A percentile compares a stretch with the other conserved stretches of the same genome.
These are phyloP conservation scores for Tragelaphus imberbis DNA, from an alignment of 2,113 vertebrate genomes.

Conservation along the genomic window DNA sequence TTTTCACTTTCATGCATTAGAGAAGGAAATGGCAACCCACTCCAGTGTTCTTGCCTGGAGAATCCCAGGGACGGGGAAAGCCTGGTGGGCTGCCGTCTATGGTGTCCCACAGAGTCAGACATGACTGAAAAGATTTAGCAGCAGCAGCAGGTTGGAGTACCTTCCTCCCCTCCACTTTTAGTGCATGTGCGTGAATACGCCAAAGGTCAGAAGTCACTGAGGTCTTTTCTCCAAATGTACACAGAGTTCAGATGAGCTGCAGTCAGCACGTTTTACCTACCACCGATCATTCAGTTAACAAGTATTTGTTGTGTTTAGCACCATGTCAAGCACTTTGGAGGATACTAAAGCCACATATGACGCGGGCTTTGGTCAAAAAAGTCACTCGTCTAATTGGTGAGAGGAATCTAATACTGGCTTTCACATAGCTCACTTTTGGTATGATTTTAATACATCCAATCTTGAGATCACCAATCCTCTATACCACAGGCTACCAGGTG, in stretches of 20 bases:
- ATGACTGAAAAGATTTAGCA: too few species aligned
- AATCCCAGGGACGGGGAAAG: too few species aligned
- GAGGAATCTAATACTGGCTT: background rate
- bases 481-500: background rate
- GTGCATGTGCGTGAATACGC: rapidly evolving
- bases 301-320: background rate
- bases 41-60: too few species aligned
- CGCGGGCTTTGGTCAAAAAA: background rate
- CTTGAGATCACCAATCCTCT: background rate
- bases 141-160: background rate
- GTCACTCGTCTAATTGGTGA: background rate
- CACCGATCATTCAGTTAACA: background rate
- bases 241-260: background rate
- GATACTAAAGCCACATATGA: background rate
- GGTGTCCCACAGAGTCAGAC: too few species aligned
- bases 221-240: background rate
- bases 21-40: too few species aligned
- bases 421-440: background rate
- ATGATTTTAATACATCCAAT: background rate
- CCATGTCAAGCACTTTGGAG: background rate
- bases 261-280: background rate
- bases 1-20: too few species aligned
- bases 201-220: background rate
- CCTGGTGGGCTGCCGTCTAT: too few species aligned
- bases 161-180: background rate